A percentile compares a stretch with the other conserved stretches of the same genome.
These are phyloP conservation scores for Platyrinchus mystaceus DNA, from an alignment of 2,797 vertebrate species.

Conservation along the genomic window DNA sequence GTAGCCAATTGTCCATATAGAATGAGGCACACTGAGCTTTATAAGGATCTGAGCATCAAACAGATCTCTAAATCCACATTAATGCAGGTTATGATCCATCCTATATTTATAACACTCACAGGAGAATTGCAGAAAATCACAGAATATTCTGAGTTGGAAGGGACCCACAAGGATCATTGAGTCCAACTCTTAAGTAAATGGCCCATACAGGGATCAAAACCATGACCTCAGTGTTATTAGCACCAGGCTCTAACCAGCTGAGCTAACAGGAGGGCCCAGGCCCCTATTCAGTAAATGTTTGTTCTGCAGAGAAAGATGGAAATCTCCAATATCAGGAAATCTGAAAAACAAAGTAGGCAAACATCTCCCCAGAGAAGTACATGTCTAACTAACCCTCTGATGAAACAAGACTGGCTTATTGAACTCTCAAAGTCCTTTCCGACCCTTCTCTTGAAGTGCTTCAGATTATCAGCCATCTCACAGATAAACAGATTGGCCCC, in stretches of 20 bases:
- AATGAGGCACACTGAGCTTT: background rate
- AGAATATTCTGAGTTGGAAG: background rate
- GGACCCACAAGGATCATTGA: background rate
- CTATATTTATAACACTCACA: background rate
- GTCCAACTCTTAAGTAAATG: background rate
- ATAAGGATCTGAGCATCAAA: background rate
- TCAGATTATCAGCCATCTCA: background rate
- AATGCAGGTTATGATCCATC: background rate
- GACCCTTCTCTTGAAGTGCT: background rate
- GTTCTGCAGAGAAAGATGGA: background rate
- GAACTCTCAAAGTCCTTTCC: conserved; percentile 32
- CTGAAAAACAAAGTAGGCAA: conserved; percentile 35
- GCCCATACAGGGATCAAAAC: background rate
- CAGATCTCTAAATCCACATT: background rate
- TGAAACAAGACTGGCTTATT: background rate
- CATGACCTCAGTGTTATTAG: background rate
- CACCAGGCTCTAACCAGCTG: background rate
- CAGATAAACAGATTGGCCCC: background rate
- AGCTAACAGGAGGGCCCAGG: background rate
- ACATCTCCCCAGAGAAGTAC: background rate
- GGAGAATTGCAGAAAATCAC: background rate
- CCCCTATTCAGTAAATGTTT: background rate
- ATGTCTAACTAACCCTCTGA: background rate
- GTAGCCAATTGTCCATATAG: background rate
- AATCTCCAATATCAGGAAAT: background rate